A percentile compares a stretch with the other conserved stretches of the same genome.
phyloP scores from a whole-genome alignment of 2,888 invertebrate species.

The Glaucopsyche alexis region DNA sequence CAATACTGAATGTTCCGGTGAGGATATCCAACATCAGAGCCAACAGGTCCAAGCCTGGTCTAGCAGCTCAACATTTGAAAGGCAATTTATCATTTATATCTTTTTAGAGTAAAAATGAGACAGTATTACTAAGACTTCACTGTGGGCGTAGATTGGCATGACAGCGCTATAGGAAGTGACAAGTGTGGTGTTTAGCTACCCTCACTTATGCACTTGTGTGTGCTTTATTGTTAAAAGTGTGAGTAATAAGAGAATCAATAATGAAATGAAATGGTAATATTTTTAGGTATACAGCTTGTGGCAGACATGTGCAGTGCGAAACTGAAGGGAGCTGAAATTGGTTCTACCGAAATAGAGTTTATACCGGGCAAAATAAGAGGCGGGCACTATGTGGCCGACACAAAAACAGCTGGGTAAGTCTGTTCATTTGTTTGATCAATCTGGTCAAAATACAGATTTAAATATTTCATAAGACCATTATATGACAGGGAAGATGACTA shows the following conservation, averaged over 20 bases:
- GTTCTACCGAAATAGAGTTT: slow-evolving; percentile 89
- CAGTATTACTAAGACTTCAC: too few relatives aligned
- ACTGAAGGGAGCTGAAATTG: slow-evolving; percentile 84
- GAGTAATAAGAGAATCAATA: too few relatives aligned
- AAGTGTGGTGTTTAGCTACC: too few relatives aligned
- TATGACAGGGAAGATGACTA: too few relatives aligned
- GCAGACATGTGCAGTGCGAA: slow-evolving; percentile 86
- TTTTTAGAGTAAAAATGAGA: too few relatives aligned
- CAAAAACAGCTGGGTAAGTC: slow-evolving; percentile 89
- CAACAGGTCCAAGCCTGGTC: slow-evolving; percentile 89
- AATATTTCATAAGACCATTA: too few relatives aligned
- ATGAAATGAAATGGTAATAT: background rate
- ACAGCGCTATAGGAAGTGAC: too few relatives aligned
- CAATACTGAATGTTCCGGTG: slow-evolving; percentile 85
- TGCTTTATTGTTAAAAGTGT: too few relatives aligned
- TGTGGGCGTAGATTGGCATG: too few relatives aligned
- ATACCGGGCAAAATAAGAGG: slow-evolving; percentile 81
- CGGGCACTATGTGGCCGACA: slow-evolving; percentile 85
- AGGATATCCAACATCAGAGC: slow-evolving; percentile 89
- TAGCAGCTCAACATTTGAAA: slow-evolving; percentile 90
- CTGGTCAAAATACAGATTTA: too few relatives aligned
- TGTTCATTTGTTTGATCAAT: background rate
- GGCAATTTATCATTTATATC: slow-evolving; percentile 66
- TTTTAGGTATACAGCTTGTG: slow-evolving; percentile 85
- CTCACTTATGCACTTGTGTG: too few relatives aligned